Evolutionary conservation across 2,888 invertebrate genomes (phyloP), one percentile per base, ranked within the genome.

Genomic region (Branchellion lobata): DNA sequence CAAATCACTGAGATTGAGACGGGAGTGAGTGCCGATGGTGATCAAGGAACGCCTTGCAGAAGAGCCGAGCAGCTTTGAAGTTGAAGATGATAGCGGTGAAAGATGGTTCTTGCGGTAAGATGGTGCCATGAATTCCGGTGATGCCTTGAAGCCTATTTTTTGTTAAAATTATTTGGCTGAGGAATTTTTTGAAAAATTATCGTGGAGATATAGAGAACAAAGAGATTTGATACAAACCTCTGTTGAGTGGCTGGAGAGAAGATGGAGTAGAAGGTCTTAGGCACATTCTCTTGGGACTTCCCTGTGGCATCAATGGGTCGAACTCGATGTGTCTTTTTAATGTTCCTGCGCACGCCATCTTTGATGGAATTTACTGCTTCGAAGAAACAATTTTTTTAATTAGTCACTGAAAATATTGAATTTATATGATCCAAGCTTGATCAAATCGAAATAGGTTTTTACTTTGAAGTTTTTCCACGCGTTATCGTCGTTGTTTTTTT

Each of bases 321-420:
- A 77, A 77, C 61, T 77, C 77, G 18, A 31, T 33, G n/a, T 77
- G 77, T 65, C 77, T 31, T 77, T 77, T 77, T 14, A 77, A 53
- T n/a, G 77, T 77, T 77, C 57, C 77, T 34, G 57, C 77, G 36
- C 77, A 77, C 53, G 77, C 77, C 77, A 77, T 77, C 14, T 14
- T 65, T 65, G n/a, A 8, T 18, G 18, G 47, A 47, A 8, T 47
- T 47, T 47, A 47, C 18, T 47, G 8, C 8, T 47, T 47, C 18
- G 18, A 47, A 47, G n/a, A n/a, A n/a, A n/a, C n/a, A n/a, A n/a
- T n/a, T n/a, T n/a, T n/a, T n/a, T n/a, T n/a, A n/a, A n/a, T n/a
- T n/a, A n/a, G n/a, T n/a, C n/a, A n/a, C n/a, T n/a, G n/a, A n/a
- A n/a, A n/a, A n/a, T n/a, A n/a, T n/a, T n/a, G n/a, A n/a, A n/a